These are phyloP conservation scores for Neocrepidodera transversa DNA, from an alignment of 2,888 invertebrate species.

Conservation along the genomic window DNA sequence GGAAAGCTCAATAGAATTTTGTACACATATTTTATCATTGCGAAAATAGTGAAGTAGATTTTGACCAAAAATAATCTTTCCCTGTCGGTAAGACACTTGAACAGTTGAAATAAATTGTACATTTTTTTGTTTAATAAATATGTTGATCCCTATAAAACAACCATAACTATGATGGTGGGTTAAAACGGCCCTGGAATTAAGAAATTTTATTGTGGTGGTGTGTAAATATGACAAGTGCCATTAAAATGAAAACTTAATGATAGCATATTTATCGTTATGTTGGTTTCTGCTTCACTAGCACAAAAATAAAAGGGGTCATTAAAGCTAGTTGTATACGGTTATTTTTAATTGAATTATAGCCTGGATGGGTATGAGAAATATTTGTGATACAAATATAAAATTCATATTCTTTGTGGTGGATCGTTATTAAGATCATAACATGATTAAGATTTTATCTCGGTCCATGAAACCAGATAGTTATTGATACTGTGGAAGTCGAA, in stretches of 20 bases:
- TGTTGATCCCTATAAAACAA: too few relatives aligned
- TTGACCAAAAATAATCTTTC: too few relatives aligned
- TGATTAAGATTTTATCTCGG: slow-evolving; percentile 26
- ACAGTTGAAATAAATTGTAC: too few relatives aligned
- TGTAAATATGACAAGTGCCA: slow-evolving; percentile 40
- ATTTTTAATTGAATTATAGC: slow-evolving; percentile 36
- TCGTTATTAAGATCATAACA: slow-evolving; percentile 27
- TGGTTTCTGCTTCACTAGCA: slow-evolving; percentile 33
- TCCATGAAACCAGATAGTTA: slow-evolving; percentile 32
- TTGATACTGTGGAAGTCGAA: slow-evolving; percentile 17
- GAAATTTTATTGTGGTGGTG: slow-evolving; percentile 33
- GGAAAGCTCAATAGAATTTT: too few relatives aligned
- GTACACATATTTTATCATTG: too few relatives aligned
- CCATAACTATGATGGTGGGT: too few relatives aligned
- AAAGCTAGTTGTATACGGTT: slow-evolving; percentile 35
- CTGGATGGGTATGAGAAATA: slow-evolving; percentile 23
- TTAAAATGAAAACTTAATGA: slow-evolving; percentile 44
- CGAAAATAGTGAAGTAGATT: too few relatives aligned
- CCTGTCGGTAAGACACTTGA: too few relatives aligned
- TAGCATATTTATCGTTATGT: slow-evolving; percentile 37
- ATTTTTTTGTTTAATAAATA: too few relatives aligned
- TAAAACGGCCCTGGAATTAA: not conserved
- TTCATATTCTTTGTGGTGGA: slow-evolving; percentile 27
- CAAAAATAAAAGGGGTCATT: slow-evolving; percentile 35
- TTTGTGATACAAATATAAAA: slow-evolving; percentile 32